Evolutionary conservation across 2,797 vertebrate species (phyloP), one percentile per base, ranked within the genome.

Genomic region (Myioborus melanocephalus): DNA sequence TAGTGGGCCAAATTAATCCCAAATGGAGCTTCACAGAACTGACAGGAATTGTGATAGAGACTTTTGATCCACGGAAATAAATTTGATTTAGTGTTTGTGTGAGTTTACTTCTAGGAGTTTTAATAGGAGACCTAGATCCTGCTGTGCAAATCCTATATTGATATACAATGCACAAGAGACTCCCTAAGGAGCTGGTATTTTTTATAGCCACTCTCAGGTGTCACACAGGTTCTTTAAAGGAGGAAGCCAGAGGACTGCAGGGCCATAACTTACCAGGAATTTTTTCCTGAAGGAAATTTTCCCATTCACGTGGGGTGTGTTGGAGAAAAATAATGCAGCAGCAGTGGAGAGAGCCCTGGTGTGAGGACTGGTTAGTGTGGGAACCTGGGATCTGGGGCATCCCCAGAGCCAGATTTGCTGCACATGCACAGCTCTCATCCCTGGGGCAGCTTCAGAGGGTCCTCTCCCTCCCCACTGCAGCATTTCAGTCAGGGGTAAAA

Each of bases 1-100:
- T 49, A 65, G 53, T 66, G 50, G 80, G 39, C 27, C 64, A 93
- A 90, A 89, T 83, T 73, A 86, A 91, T 88, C 89, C 84, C 77
- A 90, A 81, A 63, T 35, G 26, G 49, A 70, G 24, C 72, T 83
- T 93, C 65, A 32, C 19, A 44, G 69, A 87, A 72, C 39, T 86
- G 72, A 81, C 72, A 91, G 59, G 66, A 80, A 50, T 86, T 65
- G 27, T 77, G 34, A 65, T 59, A 41, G 35, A 71, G 27, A n/a
- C 41, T 92, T 94, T 71, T 69, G 27, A 94, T 72, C 37, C 32
- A 63, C 0, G 4, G 52, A 93, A 90, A 77, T 80, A 68, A 65
- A 78, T 87, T 23, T 63, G 43, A 52, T 83, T 69, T 92, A 55
- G 16, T 68, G 61, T 75, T 85, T 91, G 12, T 77, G 21, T 53